Base-by-base conservation (phyloP, 1,140 invertebrate species). In the Drosophila obscura region DNA sequence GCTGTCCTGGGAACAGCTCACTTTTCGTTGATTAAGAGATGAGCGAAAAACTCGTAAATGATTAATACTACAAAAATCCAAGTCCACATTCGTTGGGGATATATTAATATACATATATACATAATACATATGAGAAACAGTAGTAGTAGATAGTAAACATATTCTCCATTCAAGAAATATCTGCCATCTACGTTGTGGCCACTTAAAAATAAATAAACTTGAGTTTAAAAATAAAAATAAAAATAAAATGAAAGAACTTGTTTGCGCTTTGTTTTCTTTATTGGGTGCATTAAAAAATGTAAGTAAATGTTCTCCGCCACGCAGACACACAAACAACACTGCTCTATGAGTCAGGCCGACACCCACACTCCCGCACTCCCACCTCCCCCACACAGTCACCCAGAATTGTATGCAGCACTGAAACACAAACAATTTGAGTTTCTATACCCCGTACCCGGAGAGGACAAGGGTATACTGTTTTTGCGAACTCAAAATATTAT, bases 261-360 rank as follows among this genome's bases (percentile, higher is more conserved):
- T 73, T 73, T 73, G 69, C 16, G 43, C 48, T 74, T 65, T 71
- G 68, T 78, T 83, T 71, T 82, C 48, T 80, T 80, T 64, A 57
- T 60, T 59, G 56, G 49, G 72, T 83, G 76, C 76, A 84, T 83
- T 83, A 72, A 80, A 80, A 84, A 84, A 84, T 84, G 76, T 84
- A 82, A 78, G 83, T 82, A 82, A 83, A 82, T 75, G 69, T 66
- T 45, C 44, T 60, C 48, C 56, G 39, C 49, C 67, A 65, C 78
- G 55, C 78, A 81, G 51, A 59, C 53, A 57, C 66, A 64, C 58
- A 46, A 31, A 53, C 63, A 63, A 43, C 16, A 46, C 63, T 61
- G 22, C 44, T 39, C 57, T 58, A 52, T 80, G 64, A 65, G 55
- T 79, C 77, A 48, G 49, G 19, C 16, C 19, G 26, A 61, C 15